Conservation (phyloP, 2,888 invertebrate genomes). For the Leuctra nigra region DNA sequence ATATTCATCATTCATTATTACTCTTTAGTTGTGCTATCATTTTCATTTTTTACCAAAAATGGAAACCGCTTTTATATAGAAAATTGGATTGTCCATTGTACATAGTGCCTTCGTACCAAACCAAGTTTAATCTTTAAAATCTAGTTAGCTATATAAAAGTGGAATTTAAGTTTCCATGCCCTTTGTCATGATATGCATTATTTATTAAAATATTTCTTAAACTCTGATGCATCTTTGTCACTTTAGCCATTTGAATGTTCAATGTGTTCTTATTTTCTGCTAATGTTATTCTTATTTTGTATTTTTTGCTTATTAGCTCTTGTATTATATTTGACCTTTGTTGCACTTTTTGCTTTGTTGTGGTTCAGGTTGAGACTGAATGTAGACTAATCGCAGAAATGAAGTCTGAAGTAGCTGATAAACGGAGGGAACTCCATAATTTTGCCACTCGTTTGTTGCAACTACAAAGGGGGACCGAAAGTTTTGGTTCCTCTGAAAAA, state of each 20-base stretch:
- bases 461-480: slow-evolving; percentile 44
- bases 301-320: neutral
- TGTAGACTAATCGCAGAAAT: slow-evolving; percentile 53
- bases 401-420: slow-evolving; percentile 47
- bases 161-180: too few species aligned
- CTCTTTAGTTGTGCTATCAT: too few species aligned
- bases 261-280: slow-evolving; percentile 31
- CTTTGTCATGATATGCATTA: too few species aligned
- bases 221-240: neutral
- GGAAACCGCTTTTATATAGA: too few species aligned
- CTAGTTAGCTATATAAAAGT: too few species aligned
- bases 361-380: slow-evolving; percentile 58
- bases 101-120: too few species aligned
- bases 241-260: neutral
- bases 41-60: too few species aligned
- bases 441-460: slow-evolving; percentile 46
- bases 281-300: slow-evolving; percentile 34
- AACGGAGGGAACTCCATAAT: slow-evolving; percentile 47
- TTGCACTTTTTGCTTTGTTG: slow-evolving; percentile 29
- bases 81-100: too few species aligned
- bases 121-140: too few species aligned
- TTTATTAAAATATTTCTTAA: neutral
- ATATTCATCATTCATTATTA: too few species aligned
- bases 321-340: slow-evolving; percentile 35
- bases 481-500: neutral